Percentiles rank a stretch among this genome's conserved stretches.
Conservation (phyloP, 2,797 vertebrate genomes). For the Iguana delicatissima region DNA sequence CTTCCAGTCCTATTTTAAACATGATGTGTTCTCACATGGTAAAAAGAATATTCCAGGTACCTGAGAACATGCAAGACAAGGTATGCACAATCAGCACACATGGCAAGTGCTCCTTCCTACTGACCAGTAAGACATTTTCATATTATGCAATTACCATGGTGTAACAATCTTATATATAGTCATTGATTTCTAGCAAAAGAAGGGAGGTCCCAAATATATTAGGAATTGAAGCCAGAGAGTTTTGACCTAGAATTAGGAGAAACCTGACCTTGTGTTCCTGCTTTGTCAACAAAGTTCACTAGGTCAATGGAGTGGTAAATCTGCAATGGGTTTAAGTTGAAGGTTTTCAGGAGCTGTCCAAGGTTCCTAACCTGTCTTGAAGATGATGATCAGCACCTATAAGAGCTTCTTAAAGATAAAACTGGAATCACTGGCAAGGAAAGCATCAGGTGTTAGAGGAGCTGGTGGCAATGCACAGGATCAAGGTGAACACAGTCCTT, state of each 20-base stretch:
- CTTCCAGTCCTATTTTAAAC: slow-evolving; percentile 50
- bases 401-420: no score
- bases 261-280: neutral
- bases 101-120: slow-evolving; percentile 14
- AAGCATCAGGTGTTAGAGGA: neutral
- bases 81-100: slow-evolving; percentile 23
- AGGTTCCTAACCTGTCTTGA: no score
- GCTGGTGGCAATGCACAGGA: neutral
- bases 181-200: neutral
- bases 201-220: neutral
- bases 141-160: neutral
- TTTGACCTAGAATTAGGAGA: neutral
- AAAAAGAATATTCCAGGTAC: neutral
- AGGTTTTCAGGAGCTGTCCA: no score
- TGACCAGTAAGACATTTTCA: neutral
- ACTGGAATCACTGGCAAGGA: neutral
- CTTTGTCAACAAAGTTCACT: neutral
- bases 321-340: no score
- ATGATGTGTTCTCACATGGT: slow-evolving; percentile 22
- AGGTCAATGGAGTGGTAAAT: no score
- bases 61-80: no score
- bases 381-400: no score
- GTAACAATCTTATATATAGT: neutral
- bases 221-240: neutral
- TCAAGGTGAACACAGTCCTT: neutral